phyloP scores from a whole-genome alignment of 2,888 invertebrate species.

The Tortrix viridana region DNA sequence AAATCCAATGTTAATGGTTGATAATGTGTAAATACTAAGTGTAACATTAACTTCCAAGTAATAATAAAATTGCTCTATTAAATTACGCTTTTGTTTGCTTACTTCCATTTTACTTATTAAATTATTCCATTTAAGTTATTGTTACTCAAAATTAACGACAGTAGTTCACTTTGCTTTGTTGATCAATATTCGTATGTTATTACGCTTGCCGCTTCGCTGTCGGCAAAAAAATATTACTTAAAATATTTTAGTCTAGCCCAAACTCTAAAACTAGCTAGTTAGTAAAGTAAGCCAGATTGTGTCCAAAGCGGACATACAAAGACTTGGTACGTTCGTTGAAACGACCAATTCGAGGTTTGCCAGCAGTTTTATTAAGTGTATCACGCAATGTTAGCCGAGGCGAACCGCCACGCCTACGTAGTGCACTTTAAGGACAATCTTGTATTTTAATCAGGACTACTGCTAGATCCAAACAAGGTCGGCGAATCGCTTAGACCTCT shows the following conservation, averaged over 20 bases:
- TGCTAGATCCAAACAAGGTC: slow-evolving; percentile 29
- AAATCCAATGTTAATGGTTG: background rate
- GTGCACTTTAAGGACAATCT: slow-evolving; percentile 34
- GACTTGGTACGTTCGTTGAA: slow-evolving; percentile 57
- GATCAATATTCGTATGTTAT: no score
- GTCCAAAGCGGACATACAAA: slow-evolving; percentile 43
- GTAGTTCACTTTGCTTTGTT: background rate
- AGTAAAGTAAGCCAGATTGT: slow-evolving; percentile 30
- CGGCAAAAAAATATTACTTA: no score
- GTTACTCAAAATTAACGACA: background rate
- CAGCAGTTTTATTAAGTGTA: slow-evolving; percentile 74
- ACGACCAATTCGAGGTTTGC: slow-evolving; percentile 66
- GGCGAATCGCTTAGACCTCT: slow-evolving; percentile 9
- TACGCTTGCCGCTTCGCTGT: no score
- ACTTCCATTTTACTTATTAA: background rate
- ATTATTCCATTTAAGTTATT: background rate
- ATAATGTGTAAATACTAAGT: background rate
- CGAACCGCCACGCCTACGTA: slow-evolving; percentile 77
- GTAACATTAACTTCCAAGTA: no score
- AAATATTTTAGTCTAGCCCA: no score
- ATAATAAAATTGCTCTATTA: no score
- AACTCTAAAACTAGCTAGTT: slow-evolving; percentile 7
- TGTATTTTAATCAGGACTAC: slow-evolving; percentile 37
- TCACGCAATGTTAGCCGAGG: slow-evolving; percentile 76
- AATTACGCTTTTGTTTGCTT: no score